Evolutionary conservation across 2,797 vertebrate genomes (phyloP).

Genomic region (Hydrophis major): DNA sequence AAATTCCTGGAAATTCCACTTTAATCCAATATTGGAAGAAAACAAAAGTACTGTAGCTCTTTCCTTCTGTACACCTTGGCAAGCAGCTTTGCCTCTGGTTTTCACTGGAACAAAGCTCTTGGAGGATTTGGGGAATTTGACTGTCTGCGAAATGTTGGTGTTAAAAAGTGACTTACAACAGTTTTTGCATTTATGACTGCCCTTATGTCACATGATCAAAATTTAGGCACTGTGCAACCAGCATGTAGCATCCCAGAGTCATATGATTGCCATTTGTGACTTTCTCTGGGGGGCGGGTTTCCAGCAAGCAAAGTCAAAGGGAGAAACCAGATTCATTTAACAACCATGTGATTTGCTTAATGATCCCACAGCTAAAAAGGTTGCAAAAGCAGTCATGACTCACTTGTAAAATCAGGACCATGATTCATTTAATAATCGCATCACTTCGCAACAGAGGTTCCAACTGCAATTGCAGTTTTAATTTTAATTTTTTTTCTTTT

Average conservation of each 20-base stretch:
- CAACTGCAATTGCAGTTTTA: neutral
- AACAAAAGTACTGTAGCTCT: neutral
- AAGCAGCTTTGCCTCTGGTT: neutral
- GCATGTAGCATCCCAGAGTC: neutral
- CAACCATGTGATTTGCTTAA: neutral
- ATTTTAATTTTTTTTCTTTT: conserved; percentile 11
- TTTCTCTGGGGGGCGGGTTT: neutral
- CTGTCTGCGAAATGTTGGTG: neutral
- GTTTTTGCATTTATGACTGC: neutral
- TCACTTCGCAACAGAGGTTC: neutral
- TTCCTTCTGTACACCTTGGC: neutral
- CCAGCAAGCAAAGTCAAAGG: neutral
- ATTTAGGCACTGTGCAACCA: neutral
- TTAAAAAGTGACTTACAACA: neutral
- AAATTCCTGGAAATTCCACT: neutral
- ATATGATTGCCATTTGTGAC: neutral
- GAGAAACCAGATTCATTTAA: neutral
- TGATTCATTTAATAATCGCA: neutral
- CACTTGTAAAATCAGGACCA: neutral
- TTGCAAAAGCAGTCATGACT: neutral
- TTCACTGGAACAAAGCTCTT: neutral
- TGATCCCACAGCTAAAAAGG: neutral
- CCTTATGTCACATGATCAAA: neutral
- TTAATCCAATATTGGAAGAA: neutral
- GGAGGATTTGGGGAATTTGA: neutral